Base-by-base conservation (phyloP, 2,888 invertebrate genomes). In the Pycnomerus fuliginosus region DNA sequence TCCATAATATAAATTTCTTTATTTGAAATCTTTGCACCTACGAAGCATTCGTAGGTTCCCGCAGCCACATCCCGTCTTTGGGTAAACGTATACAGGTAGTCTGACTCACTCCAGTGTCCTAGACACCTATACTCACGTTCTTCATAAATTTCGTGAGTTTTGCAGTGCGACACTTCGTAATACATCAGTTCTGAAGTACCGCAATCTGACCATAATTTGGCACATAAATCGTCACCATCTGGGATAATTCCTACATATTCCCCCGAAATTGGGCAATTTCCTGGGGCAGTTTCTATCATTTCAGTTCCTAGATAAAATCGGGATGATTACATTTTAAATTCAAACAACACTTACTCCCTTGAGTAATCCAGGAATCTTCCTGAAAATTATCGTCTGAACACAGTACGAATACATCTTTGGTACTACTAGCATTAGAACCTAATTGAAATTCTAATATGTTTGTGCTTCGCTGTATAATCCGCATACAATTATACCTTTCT, bases 201-300 rank as follows among this genome's bases (percentile, higher is more conserved):
- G 63, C 83, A 83, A 59, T 83, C 80, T 32, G 83, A 83, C 62
- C 80, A 80, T 20, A 84, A 67, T 65, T 80, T 80, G 8, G 83
- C 81, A 60, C 84, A 84, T 46, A 81, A 71, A 16, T 76, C 75
- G 46, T 64, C 61, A 57, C 73, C 73, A 62, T 83, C 82, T 12
- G 82, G 82, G 54, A 83, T 79, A 35, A 72, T 67, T n/a, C 84
- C 84, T 8, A 75, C 77, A 61, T 82, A 83, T 60, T 81, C 78
- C 1, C 84, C 84, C 14, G 79, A 78, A 43, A 84, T 80, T 7
- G 83, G 83, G 64, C 83, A 84, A n/a, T 62, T 56, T 7, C 64
- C 61, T 16, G 36, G 27, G 1, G 43, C 10, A 17, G 52, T 31
- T 39, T 56, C 60, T 39, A 46, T 16, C 12, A 54, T 48, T 22